phyloP scores from a whole-genome alignment of 2,113 vertebrate species.

The Octodon degus region DNA sequence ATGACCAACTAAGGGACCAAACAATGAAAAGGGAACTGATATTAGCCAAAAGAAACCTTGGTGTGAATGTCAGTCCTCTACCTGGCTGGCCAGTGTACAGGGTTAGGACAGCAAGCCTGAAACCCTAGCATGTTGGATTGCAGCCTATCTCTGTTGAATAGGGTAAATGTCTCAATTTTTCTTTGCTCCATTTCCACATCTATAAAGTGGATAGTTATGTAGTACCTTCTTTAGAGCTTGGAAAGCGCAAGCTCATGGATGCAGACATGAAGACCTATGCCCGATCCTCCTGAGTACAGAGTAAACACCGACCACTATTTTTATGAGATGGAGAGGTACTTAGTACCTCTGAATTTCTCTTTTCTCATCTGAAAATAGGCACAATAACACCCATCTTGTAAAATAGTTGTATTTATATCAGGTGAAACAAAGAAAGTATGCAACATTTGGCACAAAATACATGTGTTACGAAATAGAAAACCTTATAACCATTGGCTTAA shows the following conservation, averaged over 20 bases:
- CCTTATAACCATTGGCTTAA: neutral
- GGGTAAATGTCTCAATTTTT: neutral
- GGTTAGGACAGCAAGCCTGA: neutral
- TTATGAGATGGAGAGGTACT: neutral
- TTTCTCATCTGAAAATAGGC: conserved; percentile 11
- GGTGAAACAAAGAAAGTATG: neutral
- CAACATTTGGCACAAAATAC: neutral
- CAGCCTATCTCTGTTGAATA: neutral
- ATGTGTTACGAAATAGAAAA: neutral
- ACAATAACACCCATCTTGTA: neutral
- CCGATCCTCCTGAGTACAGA: neutral
- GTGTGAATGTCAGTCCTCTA: neutral
- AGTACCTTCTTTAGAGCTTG: neutral
- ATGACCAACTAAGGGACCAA: neutral
- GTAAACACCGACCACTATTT: neutral
- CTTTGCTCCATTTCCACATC: neutral
- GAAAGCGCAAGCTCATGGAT: neutral
- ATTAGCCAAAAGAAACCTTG: neutral
- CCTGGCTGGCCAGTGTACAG: neutral
- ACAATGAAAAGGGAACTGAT: neutral
- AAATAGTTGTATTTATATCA: neutral
- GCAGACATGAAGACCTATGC: neutral
- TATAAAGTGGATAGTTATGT: neutral
- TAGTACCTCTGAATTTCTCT: neutral
- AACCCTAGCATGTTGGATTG: neutral